These are phyloP conservation scores for Coleophora flavipennella DNA, from an alignment of 2,888 invertebrate genomes.

Conservation along the genomic window DNA sequence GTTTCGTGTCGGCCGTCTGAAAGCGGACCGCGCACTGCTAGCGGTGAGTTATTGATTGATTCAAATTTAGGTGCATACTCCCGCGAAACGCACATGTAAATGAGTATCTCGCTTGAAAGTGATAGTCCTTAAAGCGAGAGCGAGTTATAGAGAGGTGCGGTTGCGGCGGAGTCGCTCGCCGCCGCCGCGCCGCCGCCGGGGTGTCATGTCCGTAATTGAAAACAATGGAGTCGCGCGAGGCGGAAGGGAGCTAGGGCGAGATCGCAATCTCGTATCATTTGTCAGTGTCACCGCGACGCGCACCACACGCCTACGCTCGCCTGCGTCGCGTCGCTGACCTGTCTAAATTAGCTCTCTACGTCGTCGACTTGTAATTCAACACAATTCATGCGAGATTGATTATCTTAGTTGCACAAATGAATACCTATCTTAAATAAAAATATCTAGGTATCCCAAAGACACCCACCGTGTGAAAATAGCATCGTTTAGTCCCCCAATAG, in stretches of 20 bases:
- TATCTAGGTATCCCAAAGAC: too few species aligned
- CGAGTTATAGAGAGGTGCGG: slow-evolving; percentile 59
- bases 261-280: slow-evolving; percentile 84
- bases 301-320: slow-evolving; percentile 43
- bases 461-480: slow-evolving; percentile 25
- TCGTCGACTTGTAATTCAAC: slow-evolving; percentile 11
- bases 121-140: slow-evolving; percentile 54
- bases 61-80: slow-evolving; percentile 37
- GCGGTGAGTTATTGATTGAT: slow-evolving; percentile 55
- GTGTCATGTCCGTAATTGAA: slow-evolving; percentile 71
- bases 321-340: slow-evolving; percentile 36
- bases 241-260: slow-evolving; percentile 72
- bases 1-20: slow-evolving; percentile 85
- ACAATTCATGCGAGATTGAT: background rate
- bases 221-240: slow-evolving; percentile 64
- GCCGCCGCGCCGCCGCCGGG: slow-evolving; percentile 21
- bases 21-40: slow-evolving; percentile 52
- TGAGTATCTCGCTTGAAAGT: slow-evolving; percentile 46
- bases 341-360: slow-evolving; percentile 46
- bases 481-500: slow-evolving; percentile 22
- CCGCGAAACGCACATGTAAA: slow-evolving; percentile 39
- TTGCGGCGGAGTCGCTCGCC: slow-evolving; percentile 46
- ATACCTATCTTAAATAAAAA: too few species aligned
- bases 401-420: too few species aligned
- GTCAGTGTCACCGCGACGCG: slow-evolving; percentile 77